Conservation (phyloP, 2,797 vertebrate species). For the Neomorphus geoffroyi region DNA sequence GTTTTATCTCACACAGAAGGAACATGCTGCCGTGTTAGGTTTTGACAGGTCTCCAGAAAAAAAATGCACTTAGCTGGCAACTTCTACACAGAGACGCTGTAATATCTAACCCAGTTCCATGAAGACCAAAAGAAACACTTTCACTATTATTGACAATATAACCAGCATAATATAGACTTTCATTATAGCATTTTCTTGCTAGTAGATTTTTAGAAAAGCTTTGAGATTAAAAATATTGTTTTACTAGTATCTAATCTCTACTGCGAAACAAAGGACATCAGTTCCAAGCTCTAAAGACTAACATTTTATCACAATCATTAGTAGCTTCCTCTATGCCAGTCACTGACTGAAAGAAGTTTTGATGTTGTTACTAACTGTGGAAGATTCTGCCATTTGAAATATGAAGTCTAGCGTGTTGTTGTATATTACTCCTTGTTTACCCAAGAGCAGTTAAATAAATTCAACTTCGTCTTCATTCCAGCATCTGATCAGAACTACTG, state of each 20-base stretch:
- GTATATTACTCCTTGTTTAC: background rate
- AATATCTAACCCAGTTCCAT: constrained; percentile 11
- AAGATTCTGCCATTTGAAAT: background rate
- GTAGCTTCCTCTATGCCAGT: background rate
- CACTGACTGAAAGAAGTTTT: background rate
- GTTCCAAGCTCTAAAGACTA: background rate
- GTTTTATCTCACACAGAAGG: constrained; percentile 29
- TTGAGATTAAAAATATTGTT: background rate
- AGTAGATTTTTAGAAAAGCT: constrained; percentile 13
- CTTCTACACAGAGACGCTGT: background rate
- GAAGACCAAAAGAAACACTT: constrained; percentile 48
- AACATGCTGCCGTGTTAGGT: background rate
- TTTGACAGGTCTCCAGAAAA: constrained; percentile 28
- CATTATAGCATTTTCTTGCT: constrained; percentile 32
- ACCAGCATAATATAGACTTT: constrained; percentile 28
- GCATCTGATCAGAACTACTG: background rate
- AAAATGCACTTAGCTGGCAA: constrained; percentile 33
- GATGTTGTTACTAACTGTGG: background rate
- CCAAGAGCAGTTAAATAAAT: background rate
- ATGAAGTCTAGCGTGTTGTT: background rate
- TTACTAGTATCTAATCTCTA: constrained; percentile 18
- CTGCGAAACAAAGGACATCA: background rate
- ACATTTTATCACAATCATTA: background rate
- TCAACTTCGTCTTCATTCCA: background rate
- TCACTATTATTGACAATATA: constrained; percentile 30